A percentile compares a stretch with the other conserved stretches of the same genome.
These are phyloP conservation scores for Myiotriccus ornatus DNA, from an alignment of 2,797 vertebrate genomes.

Conservation along the genomic window DNA sequence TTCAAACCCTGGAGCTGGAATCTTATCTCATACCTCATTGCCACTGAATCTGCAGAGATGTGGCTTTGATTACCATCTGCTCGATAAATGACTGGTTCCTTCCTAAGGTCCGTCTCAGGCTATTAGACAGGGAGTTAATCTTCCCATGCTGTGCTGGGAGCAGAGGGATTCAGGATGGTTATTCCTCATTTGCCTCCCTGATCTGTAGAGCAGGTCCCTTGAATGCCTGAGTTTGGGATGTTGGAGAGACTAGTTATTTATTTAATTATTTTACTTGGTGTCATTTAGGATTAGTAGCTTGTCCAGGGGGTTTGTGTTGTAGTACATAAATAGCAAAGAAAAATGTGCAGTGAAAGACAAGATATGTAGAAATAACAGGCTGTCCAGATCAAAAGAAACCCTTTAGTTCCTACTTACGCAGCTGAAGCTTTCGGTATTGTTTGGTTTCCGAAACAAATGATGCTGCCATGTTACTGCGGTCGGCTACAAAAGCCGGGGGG, in stretches of 20 bases:
- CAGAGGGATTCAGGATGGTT: neutral
- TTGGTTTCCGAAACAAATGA: constrained; percentile 15
- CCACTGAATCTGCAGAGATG: neutral
- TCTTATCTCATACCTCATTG: neutral
- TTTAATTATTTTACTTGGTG: neutral
- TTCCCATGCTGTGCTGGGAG: neutral
- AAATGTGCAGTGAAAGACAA: neutral
- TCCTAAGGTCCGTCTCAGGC: neutral
- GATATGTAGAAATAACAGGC: neutral
- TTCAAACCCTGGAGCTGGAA: neutral
- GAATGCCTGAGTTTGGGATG: neutral
- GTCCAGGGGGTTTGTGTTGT: neutral
- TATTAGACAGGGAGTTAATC: neutral
- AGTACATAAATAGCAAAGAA: neutral
- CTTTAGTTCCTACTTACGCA: neutral
- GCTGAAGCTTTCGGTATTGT: neutral
- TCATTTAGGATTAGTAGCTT: neutral
- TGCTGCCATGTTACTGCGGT: neutral
- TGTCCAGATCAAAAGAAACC: neutral
- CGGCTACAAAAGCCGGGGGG: neutral
- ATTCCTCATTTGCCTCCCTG: neutral
- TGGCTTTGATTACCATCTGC: neutral
- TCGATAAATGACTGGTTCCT: neutral
- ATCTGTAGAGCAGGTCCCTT: neutral
- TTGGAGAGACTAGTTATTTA: neutral